Base-by-base conservation (phyloP, 2,797 vertebrate genomes). In the Sebastes itinus region DNA sequence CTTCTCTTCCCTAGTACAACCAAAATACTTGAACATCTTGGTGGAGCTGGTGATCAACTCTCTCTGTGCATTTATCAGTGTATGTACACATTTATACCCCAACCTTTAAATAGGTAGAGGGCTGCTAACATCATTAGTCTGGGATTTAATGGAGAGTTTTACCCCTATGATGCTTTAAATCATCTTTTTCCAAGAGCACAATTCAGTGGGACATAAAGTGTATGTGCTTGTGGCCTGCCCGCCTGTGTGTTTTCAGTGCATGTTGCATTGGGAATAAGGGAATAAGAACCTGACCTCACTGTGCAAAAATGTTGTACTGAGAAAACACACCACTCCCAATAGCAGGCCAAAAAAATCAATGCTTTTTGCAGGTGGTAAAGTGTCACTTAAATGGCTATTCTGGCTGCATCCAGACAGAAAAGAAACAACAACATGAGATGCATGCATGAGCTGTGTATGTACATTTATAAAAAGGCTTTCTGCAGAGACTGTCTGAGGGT, bases 281-380 rank as follows among this genome's bases (percentile, higher is more conserved):
- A 89, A 84, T 89, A 83, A 77, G 79, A 91, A 83, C 78, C 87
- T 93, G 91, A 93, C 89, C 91, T 90, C 89, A 91, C 89, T 85
- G 86, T 88, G 88, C 84, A 92, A 90, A 90, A 92, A 90, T 92
- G 89, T 82, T 88, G 88, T 83, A 81, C 80, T 83, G 84, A 89
- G 81, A 86, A 92, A 91, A 86, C 58, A 79, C 88, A 91, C 77
- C 84, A 42, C 85, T 88, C 87, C 87, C 88, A 85, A 84, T 66
- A 78, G 81, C 72, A 38, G 72, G 11, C 52, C 73, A 61, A 18
- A 76, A 18, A 76, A 89, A 89, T 88, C 84, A 70, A 83, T 82
- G 76, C 62, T 76, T 80, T 86, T 83, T 80, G 74, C 81, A 85
- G 75, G 78, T 88, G 74, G 68, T 61, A 20, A 67, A 84, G 54